These are phyloP conservation scores for Neoitamus cyanurus DNA, from an alignment of 2,888 invertebrate genomes.

Conservation along the genomic window DNA sequence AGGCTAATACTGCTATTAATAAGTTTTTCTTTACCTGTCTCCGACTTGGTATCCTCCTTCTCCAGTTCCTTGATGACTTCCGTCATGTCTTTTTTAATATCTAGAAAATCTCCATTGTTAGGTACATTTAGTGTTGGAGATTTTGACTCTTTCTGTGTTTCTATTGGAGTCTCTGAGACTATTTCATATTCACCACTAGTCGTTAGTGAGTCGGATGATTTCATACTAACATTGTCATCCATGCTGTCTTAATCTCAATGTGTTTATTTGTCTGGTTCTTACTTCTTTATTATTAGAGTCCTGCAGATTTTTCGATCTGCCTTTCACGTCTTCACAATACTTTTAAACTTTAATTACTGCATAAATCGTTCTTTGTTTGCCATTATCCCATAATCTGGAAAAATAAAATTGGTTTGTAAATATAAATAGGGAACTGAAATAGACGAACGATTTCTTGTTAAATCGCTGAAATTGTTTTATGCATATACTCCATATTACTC, in stretches of 20 bases:
- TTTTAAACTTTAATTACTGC: not conserved
- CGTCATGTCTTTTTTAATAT: slow-evolving; percentile 72
- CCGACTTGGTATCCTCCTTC: slow-evolving; percentile 27
- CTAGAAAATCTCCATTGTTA: slow-evolving; percentile 74
- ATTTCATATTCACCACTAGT: slow-evolving; percentile 79
- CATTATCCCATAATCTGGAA: not conserved
- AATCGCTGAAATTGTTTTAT: no score
- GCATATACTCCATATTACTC: no score
- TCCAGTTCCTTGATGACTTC: slow-evolving; percentile 68
- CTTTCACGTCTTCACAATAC: not conserved
- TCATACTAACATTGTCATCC: slow-evolving; percentile 75
- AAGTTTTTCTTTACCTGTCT: not conserved
- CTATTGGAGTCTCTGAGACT: slow-evolving; percentile 68
- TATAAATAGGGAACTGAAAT: no score
- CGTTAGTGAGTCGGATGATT: slow-evolving; percentile 75
- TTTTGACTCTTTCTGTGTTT: slow-evolving; percentile 58
- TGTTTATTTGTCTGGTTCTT: not conserved
- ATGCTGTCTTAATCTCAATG: slow-evolving; percentile 59
- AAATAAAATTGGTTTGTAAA: no score
- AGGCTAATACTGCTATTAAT: not conserved
- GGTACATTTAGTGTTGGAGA: slow-evolving; percentile 72
- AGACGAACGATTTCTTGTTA: no score
- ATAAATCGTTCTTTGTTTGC: not conserved
- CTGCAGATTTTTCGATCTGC: not conserved
- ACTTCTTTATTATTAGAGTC: not conserved